phyloP scores from a whole-genome alignment of 2,888 invertebrate genomes.

The Malacosoma neustria region DNA sequence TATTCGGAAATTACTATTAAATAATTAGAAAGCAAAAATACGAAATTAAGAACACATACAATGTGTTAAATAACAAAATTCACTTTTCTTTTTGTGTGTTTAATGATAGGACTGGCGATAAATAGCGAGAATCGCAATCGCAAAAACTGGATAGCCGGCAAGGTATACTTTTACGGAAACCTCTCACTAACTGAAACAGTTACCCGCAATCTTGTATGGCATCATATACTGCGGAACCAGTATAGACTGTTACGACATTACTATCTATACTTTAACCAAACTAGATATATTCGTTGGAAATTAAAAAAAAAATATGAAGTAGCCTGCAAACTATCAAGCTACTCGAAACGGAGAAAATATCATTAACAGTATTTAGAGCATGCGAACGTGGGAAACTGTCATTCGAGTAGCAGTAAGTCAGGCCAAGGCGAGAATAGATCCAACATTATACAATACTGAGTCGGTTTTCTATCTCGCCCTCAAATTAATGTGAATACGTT shows the following conservation, averaged over 20 bases:
- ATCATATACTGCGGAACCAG: slow-evolving; percentile 21
- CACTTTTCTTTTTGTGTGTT: slow-evolving; percentile 46
- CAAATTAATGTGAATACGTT: slow-evolving; percentile 28
- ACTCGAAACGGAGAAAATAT: slow-evolving; percentile 17
- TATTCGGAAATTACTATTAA: not conserved
- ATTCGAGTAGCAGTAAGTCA: slow-evolving; percentile 26
- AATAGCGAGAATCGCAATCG: slow-evolving; percentile 29
- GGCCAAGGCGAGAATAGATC: slow-evolving; percentile 37
- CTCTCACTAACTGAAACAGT: slow-evolving; percentile 44
- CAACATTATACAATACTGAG: slow-evolving; percentile 30
- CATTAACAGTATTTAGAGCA: slow-evolving; percentile 42
- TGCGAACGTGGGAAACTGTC: slow-evolving; percentile 56
- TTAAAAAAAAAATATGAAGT: slow-evolving; percentile 3
- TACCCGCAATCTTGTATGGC: slow-evolving; percentile 28
- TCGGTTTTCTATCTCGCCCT: slow-evolving; percentile 23
- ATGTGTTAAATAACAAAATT: slow-evolving; percentile 32
- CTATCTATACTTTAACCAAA: not conserved
- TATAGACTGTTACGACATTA: slow-evolving; percentile 21
- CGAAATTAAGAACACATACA: slow-evolving; percentile 28
- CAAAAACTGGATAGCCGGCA: slow-evolving; percentile 33
- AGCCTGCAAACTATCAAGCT: slow-evolving; percentile 1
- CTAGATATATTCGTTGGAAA: slow-evolving; percentile 4
- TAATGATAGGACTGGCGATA: slow-evolving; percentile 41
- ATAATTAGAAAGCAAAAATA: slow-evolving; percentile 45
- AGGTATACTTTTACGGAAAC: slow-evolving; percentile 41